phyloP scores from a whole-genome alignment of 2,113 vertebrate genomes.

The Chlamydotis undulata region DNA sequence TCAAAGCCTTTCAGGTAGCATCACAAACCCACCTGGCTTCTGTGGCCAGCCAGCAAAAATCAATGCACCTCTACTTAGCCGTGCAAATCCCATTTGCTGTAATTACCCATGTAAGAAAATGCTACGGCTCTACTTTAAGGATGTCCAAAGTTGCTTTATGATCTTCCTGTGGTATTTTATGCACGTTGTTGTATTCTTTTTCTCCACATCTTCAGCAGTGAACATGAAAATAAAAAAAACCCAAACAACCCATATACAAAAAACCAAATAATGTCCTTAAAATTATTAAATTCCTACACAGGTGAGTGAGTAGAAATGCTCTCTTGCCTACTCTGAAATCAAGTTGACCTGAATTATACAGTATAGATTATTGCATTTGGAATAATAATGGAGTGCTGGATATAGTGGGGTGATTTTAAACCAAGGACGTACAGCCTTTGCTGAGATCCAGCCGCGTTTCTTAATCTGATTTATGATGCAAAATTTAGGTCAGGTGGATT shows the following conservation, averaged over 20 bases:
- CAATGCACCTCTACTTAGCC: neutral
- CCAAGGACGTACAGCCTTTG: conserved; percentile 38
- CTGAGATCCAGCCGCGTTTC: neutral
- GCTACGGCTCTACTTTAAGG: neutral
- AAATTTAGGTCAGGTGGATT: conserved; percentile 67
- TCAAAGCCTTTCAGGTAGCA: neutral
- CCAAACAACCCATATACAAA: neutral
- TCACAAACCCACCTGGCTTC: conserved; percentile 31
- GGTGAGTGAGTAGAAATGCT: neutral
- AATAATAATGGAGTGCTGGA: conserved; percentile 33
- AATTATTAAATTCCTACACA: neutral
- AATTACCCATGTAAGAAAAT: conserved; percentile 24
- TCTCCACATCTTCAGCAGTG: neutral
- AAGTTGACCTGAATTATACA: conserved; percentile 32
- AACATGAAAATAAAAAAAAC: neutral
- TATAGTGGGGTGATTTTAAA: conserved; percentile 35
- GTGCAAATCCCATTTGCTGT: conserved; percentile 23
- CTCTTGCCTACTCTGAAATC: neutral
- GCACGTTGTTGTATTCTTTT: neutral
- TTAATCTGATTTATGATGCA: conserved; percentile 60
- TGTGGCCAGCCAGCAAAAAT: conserved; percentile 20
- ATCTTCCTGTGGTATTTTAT: neutral
- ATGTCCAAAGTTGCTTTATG: neutral
- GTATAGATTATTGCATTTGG: conserved; percentile 50
- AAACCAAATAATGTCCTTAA: neutral